Conservation (phyloP, 2,113 vertebrate species). For the Poicephalus gulielmi region DNA sequence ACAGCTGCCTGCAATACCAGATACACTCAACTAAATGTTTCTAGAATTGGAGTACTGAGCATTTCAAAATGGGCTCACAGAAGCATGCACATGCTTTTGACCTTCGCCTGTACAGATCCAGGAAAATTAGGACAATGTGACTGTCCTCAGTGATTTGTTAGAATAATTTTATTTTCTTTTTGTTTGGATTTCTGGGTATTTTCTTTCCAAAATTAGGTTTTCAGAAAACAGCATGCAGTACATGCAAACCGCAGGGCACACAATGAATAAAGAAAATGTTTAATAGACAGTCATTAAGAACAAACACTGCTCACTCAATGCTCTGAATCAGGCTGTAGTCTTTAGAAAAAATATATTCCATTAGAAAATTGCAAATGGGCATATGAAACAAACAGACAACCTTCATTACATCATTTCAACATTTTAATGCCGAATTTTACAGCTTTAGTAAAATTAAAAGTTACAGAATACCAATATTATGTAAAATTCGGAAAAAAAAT, state of each 20-base stretch:
- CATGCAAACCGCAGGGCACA: constrained; percentile 21
- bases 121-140: background rate
- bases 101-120: background rate
- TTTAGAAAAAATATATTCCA: background rate
- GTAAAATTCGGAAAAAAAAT: background rate
- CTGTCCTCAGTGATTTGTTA: background rate
- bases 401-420: background rate
- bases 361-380: background rate
- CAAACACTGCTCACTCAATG: background rate
- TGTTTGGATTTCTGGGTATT: background rate
- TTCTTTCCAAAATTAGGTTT: background rate
- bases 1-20: background rate
- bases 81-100: background rate
- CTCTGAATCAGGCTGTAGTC: background rate
- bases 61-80: background rate
- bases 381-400: background rate
- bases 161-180: background rate
- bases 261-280: constrained; percentile 30
- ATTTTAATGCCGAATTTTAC: background rate
- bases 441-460: background rate
- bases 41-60: background rate
- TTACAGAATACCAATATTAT: background rate
- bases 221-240: background rate
- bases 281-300: constrained; percentile 43
- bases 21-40: background rate